Evolutionary conservation across 2,888 invertebrate species (phyloP).

Genomic region (Meta bourneti): DNA sequence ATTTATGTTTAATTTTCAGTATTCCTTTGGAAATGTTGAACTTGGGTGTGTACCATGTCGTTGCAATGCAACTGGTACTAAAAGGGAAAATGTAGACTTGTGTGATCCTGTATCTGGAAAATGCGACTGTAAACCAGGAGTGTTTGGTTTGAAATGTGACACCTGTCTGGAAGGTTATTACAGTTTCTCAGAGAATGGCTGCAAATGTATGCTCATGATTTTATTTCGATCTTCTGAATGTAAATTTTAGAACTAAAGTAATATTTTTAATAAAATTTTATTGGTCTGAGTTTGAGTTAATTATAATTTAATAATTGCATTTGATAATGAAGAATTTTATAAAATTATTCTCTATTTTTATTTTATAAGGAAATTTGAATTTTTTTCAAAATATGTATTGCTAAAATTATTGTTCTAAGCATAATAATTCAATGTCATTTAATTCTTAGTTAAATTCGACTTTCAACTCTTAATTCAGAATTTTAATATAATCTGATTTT

Average conservation of each 20-base stretch:
- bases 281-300: not conserved
- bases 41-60: constrained; percentile 81
- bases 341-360: too few species aligned
- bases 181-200: constrained; percentile 83
- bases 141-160: constrained; percentile 78
- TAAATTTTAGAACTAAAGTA: not conserved
- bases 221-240: not conserved
- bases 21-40: constrained; percentile 77
- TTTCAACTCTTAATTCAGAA: too few species aligned
- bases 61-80: constrained; percentile 80
- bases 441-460: too few species aligned
- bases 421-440: too few species aligned
- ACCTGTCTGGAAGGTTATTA: constrained; percentile 79
- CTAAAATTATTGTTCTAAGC: too few species aligned
- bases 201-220: constrained; percentile 85
- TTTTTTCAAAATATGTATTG: too few species aligned
- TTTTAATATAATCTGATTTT: too few species aligned
- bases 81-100: constrained; percentile 78
- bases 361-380: too few species aligned
- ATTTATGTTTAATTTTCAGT: constrained; percentile 74
- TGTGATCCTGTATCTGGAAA: constrained; percentile 81
- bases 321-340: not conserved
- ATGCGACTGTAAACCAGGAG: constrained; percentile 81
- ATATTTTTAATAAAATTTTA: not conserved
- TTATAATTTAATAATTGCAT: not conserved